Conservation (phyloP, 2,797 vertebrate genomes). For the Cephalopachus bancanus region DNA sequence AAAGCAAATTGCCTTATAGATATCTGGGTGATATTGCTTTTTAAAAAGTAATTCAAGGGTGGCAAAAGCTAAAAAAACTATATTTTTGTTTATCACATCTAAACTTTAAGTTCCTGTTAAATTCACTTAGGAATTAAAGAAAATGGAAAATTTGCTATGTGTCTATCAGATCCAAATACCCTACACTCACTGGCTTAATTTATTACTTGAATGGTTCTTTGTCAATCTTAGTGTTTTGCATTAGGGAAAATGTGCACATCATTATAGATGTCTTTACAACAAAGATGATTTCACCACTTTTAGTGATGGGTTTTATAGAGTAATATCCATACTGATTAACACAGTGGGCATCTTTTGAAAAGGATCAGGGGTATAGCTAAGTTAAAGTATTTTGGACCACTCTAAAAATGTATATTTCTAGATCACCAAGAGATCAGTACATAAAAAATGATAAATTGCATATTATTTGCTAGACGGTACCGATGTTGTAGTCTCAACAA, state of each 20-base stretch:
- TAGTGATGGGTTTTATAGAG: neutral
- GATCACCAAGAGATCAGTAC: neutral
- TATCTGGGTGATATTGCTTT: neutral
- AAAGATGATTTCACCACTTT: neutral
- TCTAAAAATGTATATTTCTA: neutral
- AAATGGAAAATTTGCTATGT: neutral
- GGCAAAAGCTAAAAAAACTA: neutral
- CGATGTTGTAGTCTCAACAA: neutral
- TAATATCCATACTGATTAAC: neutral
- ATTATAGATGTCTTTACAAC: neutral
- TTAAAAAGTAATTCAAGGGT: neutral
- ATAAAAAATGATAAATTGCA: no score
- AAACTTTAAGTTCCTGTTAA: neutral
- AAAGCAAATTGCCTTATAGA: constrained; percentile 27
- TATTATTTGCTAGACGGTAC: neutral
- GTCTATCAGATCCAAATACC: neutral
- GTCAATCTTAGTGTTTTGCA: neutral
- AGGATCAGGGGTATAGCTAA: neutral
- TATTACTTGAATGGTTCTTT: neutral
- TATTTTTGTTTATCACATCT: neutral
- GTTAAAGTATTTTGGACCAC: neutral
- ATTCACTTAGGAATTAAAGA: constrained; percentile 1
- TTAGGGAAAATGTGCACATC: neutral
- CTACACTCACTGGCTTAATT: neutral
- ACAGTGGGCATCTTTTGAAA: neutral